Base-by-base conservation (phyloP, 64 coral and sea anemone genomes). In the Orbicella faveolata region DNA sequence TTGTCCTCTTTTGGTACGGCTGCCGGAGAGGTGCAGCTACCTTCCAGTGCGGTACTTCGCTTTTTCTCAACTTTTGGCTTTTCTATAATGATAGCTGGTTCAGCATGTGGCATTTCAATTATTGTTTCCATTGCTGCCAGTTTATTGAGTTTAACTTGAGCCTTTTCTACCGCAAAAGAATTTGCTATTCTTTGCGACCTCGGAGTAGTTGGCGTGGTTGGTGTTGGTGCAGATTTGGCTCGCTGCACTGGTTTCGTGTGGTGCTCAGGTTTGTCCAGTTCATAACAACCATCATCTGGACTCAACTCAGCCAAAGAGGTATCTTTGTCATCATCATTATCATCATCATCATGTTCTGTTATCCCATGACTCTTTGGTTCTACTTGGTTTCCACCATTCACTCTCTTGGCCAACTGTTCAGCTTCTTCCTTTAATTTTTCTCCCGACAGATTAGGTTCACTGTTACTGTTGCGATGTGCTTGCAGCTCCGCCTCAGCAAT, bases 81-180 rank as follows among this genome's bases (percentile, higher is more conserved):
- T 62, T 90, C 85, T 78, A 79, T 62, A 48, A 48, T 48, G 44
- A 48, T 48, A 8, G 86, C 66, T 26, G 87, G 68, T 83, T 90
- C 85, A 30, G 88, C 80, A 63, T 87, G 88, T 52, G 92, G 95
- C 25, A 92, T 91, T 68, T 96, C 95, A 35, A 89, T 75, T 62
- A 96, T 96, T 20, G 95, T 92, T 51, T 96, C 95, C 95, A 96
- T 96, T 9, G 89, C 94, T 16, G 87, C 90, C 63, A 96, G 95
- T 83, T 96, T 96, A 64, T 84, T 86, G 20, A 96, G 73, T 67
- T 96, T 96, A 34, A 88, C 73, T 76, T 96, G 95, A 83, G 95
- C 53, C 75, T 96, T 96, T 94, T 96, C 95, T 12, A 92, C 77
- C 75, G 81, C 61, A 63, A 94, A 88, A 30, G 88, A 78, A 41